Evolutionary conservation across 2,888 invertebrate species (phyloP), one percentile per base, ranked within the genome.

Genomic region (Schizaphis graminum): DNA sequence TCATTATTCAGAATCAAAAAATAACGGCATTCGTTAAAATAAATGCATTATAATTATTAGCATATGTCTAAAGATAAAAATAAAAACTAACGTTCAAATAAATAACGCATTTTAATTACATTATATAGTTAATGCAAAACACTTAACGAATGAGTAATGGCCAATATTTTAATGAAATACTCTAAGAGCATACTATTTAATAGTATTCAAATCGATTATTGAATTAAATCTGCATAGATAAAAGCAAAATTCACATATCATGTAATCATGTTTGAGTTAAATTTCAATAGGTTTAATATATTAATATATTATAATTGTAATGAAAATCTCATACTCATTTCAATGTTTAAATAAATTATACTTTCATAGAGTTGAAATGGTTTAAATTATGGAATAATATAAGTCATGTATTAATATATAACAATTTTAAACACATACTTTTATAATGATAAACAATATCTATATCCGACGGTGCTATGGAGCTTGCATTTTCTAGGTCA

Each of bases 381-480:
- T 47, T 16, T 28, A 1, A 26, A 24, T 87, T 53, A 53, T 44
- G 53, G 21, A 24, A 88, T n/a, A 85, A 44, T 84, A 53, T 41
- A 85, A 47, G 0, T 89, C 3, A 26, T 47, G 67, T 53, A 57
- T 67, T 21, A 16, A 24, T 67, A 24, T 67, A 16, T 26, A n/a
- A 67, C 24, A n/a, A 24, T 61, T 67, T 35, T 49, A 13, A 35
- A 35, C 44, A 91, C 94, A 95, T 94, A 95, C 96, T 98, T 96
- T 99, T 99, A 96, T 99, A 99, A 96, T 99, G 99, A 95, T 98
- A 98, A 26, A 99, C 98, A 95, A 99, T 98, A 95, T 99, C 99
- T 95, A 99, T 99, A 96, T 99, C 99, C 4, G 99, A 99, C 0
- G 99, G 99, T 0, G 99, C 99, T 95, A 99, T 99, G 0, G 99